These are phyloP conservation scores for Polyommatus icarus DNA, from an alignment of 2,888 invertebrate genomes.

Conservation along the genomic window DNA sequence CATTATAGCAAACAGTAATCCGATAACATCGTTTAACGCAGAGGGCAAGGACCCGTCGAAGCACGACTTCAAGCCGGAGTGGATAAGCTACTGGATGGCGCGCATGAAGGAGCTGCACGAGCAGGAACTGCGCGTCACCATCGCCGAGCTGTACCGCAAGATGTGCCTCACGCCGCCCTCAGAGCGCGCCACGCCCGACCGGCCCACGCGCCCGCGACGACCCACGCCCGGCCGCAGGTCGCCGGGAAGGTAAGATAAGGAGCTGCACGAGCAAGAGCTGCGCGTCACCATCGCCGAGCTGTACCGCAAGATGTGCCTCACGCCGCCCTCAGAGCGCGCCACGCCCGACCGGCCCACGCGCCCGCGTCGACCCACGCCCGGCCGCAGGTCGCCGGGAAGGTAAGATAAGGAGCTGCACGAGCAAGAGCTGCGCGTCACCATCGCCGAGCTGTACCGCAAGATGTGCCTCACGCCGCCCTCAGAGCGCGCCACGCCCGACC, in stretches of 20 bases:
- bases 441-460: constrained; percentile 85
- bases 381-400: too few relatives aligned
- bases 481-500: constrained; percentile 75
- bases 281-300: constrained; percentile 84
- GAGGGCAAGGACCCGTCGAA: constrained; percentile 88
- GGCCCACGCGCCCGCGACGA: constrained; percentile 36
- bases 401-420: constrained; percentile 88
- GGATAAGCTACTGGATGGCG: constrained; percentile 92
- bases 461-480: constrained; percentile 68
- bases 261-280: constrained; percentile 86
- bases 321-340: constrained; percentile 61
- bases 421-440: constrained; percentile 83
- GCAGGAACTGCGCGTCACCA: constrained; percentile 83
- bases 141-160: constrained; percentile 85
- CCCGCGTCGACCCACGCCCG: constrained; percentile 34
- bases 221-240: constrained; percentile 33
- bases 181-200: constrained; percentile 75
- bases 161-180: constrained; percentile 68
- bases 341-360: constrained; percentile 67
- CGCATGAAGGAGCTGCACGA: constrained; percentile 89
- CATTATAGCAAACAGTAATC: neutral
- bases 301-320: constrained; percentile 80
- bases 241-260: too few relatives aligned
- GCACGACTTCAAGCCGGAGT: constrained; percentile 93
- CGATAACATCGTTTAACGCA: constrained; percentile 34